Evolutionary conservation across 2,113 vertebrate genomes (phyloP).

Genomic region (Vanacampus margaritifer): DNA sequence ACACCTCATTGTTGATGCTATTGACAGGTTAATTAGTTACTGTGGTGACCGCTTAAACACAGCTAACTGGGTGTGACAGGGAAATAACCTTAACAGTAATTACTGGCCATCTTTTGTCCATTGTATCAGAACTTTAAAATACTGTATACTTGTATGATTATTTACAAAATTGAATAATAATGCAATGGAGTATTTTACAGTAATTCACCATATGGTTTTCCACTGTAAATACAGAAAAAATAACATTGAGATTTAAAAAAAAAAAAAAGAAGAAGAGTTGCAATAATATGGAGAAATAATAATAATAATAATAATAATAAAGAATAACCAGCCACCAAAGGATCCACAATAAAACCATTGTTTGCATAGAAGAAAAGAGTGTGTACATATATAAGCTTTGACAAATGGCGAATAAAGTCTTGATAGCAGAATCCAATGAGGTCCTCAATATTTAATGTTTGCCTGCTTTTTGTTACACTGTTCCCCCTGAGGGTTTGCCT

Average conservation of each 20-base stretch:
- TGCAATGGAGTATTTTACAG: neutral
- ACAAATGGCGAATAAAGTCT: neutral
- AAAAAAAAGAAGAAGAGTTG: neutral
- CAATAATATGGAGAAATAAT: neutral
- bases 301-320: too few species aligned
- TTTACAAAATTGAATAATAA: too few species aligned
- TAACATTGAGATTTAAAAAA: neutral
- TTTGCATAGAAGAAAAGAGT: too few species aligned
- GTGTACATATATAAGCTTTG: neutral
- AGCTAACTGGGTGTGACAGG: conserved; percentile 47
- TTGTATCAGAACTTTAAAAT: neutral
- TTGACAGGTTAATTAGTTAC: conserved; percentile 66
- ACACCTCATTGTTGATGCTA: conserved; percentile 44
- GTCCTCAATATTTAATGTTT: neutral
- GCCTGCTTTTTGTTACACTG: neutral
- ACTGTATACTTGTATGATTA: too few species aligned
- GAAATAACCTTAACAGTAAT: conserved; percentile 31
- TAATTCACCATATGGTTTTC: neutral
- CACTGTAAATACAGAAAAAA: neutral
- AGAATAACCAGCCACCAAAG: too few species aligned
- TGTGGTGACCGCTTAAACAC: conserved; percentile 50
- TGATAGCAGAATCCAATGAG: neutral
- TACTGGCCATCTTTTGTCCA: neutral
- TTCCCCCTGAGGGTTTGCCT: neutral
- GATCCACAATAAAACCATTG: too few species aligned